Evolutionary conservation across 2,113 vertebrate genomes (phyloP), one percentile per base, ranked within the genome.

Genomic region (Eptatretus burgeri): DNA sequence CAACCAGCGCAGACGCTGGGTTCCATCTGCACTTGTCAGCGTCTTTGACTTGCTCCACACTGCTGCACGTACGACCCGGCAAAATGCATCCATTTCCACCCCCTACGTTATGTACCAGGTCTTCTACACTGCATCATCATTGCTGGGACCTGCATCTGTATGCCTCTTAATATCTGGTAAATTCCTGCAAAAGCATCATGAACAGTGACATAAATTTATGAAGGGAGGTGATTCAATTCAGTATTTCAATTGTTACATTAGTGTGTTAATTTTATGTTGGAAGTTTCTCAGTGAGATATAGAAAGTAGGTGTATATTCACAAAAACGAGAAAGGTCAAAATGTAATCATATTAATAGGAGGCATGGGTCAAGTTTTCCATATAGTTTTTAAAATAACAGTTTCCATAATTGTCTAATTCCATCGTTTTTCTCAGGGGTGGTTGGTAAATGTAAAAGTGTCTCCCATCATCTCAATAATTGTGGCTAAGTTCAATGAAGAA

Each of bases 1-100:
- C 69, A 80, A 81, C 68, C 79, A 81, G 69, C 74, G 79, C 53
- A 75, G 76, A 60, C 74, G 79, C 66, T 81, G 79, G 79, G 77
- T 76, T n/a, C 79, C 79, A 11, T 81, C 79, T 2, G 80, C 79
- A 5, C 68, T 81, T 66, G 79, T 78, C 20, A 81, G 80, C 64
- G 80, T 77, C 1, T 70, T 81, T 53, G 79, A 80, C 51, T 75
- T 81, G 20, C 70, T 81, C 64, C 72, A 78, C 68, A 79, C 74
- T 62, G 76, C 77, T 11, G 2, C 10, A 17, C 74, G 77, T 64
- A 81, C 78, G 1, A 72, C 73, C 68, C 76, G 75, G 69, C 76
- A 69, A 71, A 81, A 81, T 67, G 14, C 64, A 2, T 81, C 79
- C 67, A 78, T 81, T 68, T 81, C 79, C 18, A 67, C 70, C 20